phyloP scores from a whole-genome alignment of 2,888 invertebrate genomes.

The Electrophaes corylata region DNA sequence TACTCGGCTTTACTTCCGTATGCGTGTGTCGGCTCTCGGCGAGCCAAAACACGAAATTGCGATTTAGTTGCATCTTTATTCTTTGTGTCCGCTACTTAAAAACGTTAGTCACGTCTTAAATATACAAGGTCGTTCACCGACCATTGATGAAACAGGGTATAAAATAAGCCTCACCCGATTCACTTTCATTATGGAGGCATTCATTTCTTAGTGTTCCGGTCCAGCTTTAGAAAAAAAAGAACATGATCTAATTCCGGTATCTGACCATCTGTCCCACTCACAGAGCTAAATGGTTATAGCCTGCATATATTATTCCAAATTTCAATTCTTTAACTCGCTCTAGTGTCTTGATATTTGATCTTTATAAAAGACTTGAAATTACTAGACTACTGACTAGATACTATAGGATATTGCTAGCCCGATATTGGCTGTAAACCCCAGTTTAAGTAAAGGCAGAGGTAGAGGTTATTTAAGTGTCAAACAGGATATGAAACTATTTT shows the following conservation, averaged over 20 bases:
- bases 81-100: slow-evolving; percentile 51
- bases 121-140: slow-evolving; percentile 36
- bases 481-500: too few species aligned
- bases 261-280: background rate
- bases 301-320: background rate
- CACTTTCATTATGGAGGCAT: background rate
- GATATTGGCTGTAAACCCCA: too few species aligned
- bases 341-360: too few species aligned
- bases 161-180: background rate
- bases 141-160: background rate
- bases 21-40: slow-evolving; percentile 55
- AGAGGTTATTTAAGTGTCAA: too few species aligned
- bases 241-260: background rate
- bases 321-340: too few species aligned
- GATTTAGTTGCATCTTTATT: slow-evolving; percentile 55
- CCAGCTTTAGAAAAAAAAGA: background rate
- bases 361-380: too few species aligned
- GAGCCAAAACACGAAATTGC: slow-evolving; percentile 65
- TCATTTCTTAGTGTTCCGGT: background rate
- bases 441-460: too few species aligned
- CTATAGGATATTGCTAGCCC: too few species aligned
- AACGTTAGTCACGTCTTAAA: slow-evolving; percentile 54
- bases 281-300: too few species aligned
- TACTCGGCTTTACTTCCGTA: slow-evolving; percentile 62
- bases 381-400: too few species aligned